phyloP scores from a whole-genome alignment of 2,888 invertebrate species.

The Penaeus monodon region DNA sequence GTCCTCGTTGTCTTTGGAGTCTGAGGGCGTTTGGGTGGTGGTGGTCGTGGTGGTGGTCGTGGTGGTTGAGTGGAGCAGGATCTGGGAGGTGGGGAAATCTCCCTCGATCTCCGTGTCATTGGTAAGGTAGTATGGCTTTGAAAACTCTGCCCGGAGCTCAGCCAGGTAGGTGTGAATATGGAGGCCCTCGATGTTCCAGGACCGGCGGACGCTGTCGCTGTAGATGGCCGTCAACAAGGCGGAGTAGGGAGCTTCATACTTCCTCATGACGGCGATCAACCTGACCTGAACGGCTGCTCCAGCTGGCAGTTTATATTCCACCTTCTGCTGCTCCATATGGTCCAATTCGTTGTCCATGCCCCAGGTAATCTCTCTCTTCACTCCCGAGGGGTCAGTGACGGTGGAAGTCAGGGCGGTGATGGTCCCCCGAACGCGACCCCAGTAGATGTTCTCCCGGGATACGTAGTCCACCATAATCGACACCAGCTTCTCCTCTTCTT shows the following conservation, averaged over 20 bases:
- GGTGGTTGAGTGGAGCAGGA: slow-evolving; percentile 47
- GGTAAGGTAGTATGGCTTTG: slow-evolving; percentile 13
- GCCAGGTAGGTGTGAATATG: slow-evolving; percentile 29
- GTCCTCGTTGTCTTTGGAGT: not conserved
- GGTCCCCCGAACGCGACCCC: slow-evolving; percentile 39
- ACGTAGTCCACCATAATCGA: slow-evolving; percentile 25
- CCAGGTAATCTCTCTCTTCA: slow-evolving; percentile 25
- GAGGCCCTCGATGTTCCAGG: slow-evolving; percentile 28
- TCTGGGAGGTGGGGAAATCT: not conserved
- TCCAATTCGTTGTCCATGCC: slow-evolving; percentile 40
- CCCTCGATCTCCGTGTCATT: slow-evolving; percentile 27
- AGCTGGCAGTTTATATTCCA: slow-evolving; percentile 27
- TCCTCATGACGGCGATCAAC: slow-evolving; percentile 29
- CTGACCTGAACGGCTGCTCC: slow-evolving; percentile 27
- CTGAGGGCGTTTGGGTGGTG: not conserved
- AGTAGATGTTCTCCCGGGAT: slow-evolving; percentile 28
- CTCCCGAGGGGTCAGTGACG: slow-evolving; percentile 36
- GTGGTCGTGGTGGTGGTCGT: slow-evolving; percentile 51
- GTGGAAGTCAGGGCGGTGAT: slow-evolving; percentile 4
- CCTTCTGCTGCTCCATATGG: slow-evolving; percentile 13
- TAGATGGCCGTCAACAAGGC: slow-evolving; percentile 32
- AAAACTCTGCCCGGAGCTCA: slow-evolving; percentile 35
- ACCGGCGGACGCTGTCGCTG: slow-evolving; percentile 1
- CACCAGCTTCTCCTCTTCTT: not conserved
- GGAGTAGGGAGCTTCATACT: slow-evolving; percentile 34